Base-by-base conservation (phyloP, 2,797 vertebrate genomes). In the Eulemur mongoz region DNA sequence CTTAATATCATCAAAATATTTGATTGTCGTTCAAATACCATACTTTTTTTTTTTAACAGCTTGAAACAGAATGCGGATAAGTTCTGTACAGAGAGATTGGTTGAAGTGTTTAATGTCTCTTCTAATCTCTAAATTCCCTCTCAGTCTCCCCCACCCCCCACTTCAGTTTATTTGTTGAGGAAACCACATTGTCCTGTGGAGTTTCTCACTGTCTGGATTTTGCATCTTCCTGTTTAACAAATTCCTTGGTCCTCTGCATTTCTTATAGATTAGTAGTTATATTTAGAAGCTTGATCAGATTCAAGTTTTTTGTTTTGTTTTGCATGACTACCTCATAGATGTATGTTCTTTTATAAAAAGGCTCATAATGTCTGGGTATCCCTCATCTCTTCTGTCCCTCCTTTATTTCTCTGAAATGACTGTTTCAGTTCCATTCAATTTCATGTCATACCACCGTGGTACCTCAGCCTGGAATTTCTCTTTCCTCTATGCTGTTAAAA, bases 401-500 rank as follows among this genome's bases (percentile, higher is more conserved):
- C 4, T 94, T 43, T 27, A 20, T 50, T 43, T 78, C 10, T 87
- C 57, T 82, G 40, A 57, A 89, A 75, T 69, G 22, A 48, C 25
- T 52, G 25, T 70, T 76, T 63, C 35, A 27, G 27, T 76, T 91
- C 83, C 59, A 81, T 89, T 85, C 20, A 48, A 32, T 92, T 86
- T 82, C 6, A 9, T 93, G 12, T 95, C 5, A 35, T 69, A 65
- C 61, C 22, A 88, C 23, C 61, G 7, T 83, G 6, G 72, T 83
- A 27, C 72, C 9, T 88, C 90, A 82, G 40, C 35, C 43, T 75
- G 65, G 22, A 72, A 59, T 90, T 92, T 10, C 38, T 72, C 87
- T 94, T 91, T 92, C 30, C 27, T 94, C 17, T 80, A 10, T 89
- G n/a, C 38, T 86, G 7, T 93, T 83, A 61, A 96, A 69, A n/a